Percentiles rank a stretch among this genome's conserved stretches.
Conservation (phyloP, 2,888 invertebrate species). For the Ormyrus nitidulus region DNA sequence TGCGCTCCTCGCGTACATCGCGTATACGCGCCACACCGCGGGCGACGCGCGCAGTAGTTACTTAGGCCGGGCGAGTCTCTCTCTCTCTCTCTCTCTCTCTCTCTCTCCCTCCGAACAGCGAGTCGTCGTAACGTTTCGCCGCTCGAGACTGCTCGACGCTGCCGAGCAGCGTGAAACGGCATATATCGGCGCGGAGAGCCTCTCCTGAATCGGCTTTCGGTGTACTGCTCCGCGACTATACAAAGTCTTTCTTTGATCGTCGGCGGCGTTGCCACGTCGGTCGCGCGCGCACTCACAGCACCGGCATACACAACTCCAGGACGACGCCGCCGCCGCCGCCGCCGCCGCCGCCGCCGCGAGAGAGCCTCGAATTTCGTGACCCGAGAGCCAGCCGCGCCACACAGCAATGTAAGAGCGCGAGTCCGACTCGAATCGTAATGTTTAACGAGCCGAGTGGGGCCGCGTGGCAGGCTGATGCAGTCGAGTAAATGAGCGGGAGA, state of each 20-base stretch:
- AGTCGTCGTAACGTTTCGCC: too few species aligned
- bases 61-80: too few species aligned
- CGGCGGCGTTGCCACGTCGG: slow-evolving; percentile 50
- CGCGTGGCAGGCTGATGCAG: too few species aligned
- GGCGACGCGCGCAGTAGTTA: too few species aligned
- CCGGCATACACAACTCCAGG: slow-evolving; percentile 19
- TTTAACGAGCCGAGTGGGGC: slow-evolving; percentile 14
- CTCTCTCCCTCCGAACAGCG: too few species aligned
- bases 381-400: background rate
- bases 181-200: background rate
- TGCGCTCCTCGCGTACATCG: too few species aligned
- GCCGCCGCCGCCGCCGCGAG: background rate
- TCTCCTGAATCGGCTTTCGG: slow-evolving; percentile 25
- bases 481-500: slow-evolving; percentile 18
- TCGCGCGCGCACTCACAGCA: background rate
- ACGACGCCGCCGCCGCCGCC: background rate
- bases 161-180: too few species aligned
- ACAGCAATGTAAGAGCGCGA: background rate
- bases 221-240: slow-evolving; percentile 17
- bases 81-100: too few species aligned
- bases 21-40: too few species aligned
- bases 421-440: slow-evolving; percentile 30
- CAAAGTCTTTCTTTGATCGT: slow-evolving; percentile 54
- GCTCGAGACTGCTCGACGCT: too few species aligned
- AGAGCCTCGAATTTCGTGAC: slow-evolving; percentile 43